Evolutionary conservation across 2,888 invertebrate species (phyloP).

Genomic region (Cheilosia vulpina): DNA sequence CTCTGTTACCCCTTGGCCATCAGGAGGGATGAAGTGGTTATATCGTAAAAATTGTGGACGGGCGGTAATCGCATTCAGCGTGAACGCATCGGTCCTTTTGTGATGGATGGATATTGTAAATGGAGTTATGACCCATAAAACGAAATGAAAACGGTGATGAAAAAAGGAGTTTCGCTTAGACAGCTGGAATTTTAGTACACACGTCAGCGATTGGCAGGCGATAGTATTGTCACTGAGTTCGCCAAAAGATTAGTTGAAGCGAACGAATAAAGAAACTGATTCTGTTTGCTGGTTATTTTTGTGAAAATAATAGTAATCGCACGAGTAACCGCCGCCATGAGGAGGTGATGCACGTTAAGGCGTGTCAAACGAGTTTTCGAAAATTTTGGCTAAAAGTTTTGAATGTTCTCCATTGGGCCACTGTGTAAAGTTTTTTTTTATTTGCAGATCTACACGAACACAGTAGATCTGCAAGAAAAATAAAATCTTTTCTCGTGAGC

Average conservation of each 20-base stretch:
- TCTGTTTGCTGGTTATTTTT: too few relatives aligned
- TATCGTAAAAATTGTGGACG: slow-evolving; percentile 40
- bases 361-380: too few relatives aligned
- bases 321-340: too few relatives aligned
- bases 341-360: too few relatives aligned
- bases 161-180: slow-evolving; percentile 23
- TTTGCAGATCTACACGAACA: too few relatives aligned
- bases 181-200: slow-evolving; percentile 23
- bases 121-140: slow-evolving; percentile 70
- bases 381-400: too few relatives aligned
- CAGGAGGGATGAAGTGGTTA: slow-evolving; percentile 50
- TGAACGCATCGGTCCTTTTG: slow-evolving; percentile 53
- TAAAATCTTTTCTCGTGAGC: too few relatives aligned
- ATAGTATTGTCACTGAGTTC: slow-evolving; percentile 15
- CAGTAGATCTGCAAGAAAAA: too few relatives aligned
- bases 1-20: neutral
- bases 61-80: slow-evolving; percentile 55
- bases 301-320: too few relatives aligned
- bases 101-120: slow-evolving; percentile 60
- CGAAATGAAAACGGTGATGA: slow-evolving; percentile 19
- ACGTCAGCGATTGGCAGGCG: neutral
- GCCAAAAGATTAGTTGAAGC: neutral
- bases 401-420: too few relatives aligned
- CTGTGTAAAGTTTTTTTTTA: too few relatives aligned
- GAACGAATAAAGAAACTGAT: too few relatives aligned